Conservation (phyloP, 2,797 vertebrate species). For the Chiroxiphia lanceolata region DNA sequence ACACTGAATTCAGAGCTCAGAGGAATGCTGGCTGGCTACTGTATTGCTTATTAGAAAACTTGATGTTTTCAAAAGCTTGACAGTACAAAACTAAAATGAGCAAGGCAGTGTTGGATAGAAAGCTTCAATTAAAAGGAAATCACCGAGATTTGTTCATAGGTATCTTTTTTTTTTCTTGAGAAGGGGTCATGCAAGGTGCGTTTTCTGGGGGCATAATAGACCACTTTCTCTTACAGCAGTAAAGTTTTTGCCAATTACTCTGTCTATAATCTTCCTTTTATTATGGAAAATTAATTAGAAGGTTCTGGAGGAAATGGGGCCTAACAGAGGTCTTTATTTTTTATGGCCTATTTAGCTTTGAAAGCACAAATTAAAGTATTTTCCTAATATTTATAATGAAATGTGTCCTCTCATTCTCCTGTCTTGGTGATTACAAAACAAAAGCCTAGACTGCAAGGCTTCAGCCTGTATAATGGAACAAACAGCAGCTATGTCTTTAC, state of each 20-base stretch:
- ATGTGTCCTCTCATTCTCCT: slow-evolving; percentile 12
- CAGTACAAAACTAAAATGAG: background rate
- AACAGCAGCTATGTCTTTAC: background rate
- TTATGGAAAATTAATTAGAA: slow-evolving; percentile 63
- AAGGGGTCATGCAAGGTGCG: slow-evolving; percentile 48
- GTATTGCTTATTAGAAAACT: background rate
- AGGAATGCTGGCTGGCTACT: background rate
- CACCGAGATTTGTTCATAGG: background rate
- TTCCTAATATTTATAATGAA: slow-evolving; percentile 50
- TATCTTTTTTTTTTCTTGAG: background rate
- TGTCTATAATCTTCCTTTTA: slow-evolving; percentile 58
- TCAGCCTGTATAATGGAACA: slow-evolving; percentile 1
- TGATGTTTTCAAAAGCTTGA: background rate
- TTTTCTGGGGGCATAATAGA: slow-evolving; percentile 50
- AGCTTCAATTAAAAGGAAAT: slow-evolving; percentile 10
- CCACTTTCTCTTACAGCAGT: slow-evolving; percentile 18
- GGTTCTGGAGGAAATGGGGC: slow-evolving; percentile 39
- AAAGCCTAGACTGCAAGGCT: slow-evolving; percentile 37
- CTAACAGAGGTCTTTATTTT: slow-evolving; percentile 50
- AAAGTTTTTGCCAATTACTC: slow-evolving; percentile 62
- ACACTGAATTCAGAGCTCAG: background rate
- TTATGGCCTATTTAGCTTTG: slow-evolving; percentile 60
- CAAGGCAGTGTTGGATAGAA: background rate
- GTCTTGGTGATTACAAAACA: slow-evolving; percentile 31
- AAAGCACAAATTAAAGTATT: slow-evolving; percentile 36